Conservation (phyloP, 2,888 invertebrate species). For the Cerceris ruficornis region DNA sequence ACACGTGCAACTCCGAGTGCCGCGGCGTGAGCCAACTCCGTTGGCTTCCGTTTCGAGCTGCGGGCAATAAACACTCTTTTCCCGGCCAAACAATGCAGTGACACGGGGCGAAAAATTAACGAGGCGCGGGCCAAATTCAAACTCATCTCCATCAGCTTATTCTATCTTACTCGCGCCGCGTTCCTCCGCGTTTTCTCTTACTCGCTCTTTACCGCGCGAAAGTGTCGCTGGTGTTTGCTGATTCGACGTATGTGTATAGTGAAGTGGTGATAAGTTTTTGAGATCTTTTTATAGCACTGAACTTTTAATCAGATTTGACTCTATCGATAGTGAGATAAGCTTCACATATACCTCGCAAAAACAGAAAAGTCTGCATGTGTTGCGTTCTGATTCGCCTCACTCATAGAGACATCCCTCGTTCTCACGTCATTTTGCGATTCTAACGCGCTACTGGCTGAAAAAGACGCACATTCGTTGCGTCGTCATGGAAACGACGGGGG, state of each 20-base stretch:
- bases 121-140: constrained; percentile 68
- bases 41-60: constrained; percentile 63
- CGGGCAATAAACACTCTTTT: constrained; percentile 67
- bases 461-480: no score
- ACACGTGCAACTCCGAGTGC: constrained; percentile 25
- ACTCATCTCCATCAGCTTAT: constrained; percentile 43
- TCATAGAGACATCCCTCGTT: no score
- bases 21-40: constrained; percentile 33
- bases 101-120: constrained; percentile 74
- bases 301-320: no score
- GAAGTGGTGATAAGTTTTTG: no score
- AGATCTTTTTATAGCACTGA: no score
- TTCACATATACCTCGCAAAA: no score
- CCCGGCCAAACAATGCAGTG: constrained; percentile 69
- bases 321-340: no score
- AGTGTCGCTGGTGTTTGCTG: not conserved
- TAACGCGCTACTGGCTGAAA: no score
- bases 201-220: not conserved
- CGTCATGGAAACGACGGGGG: no score
- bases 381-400: no score
- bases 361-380: no score
- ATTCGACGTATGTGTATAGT: not conserved
- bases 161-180: constrained; percentile 6
- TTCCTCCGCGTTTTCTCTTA: constrained; percentile 7
- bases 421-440: no score